Conservation (phyloP, 2,888 invertebrate species). For the Habrosyne pyritoides region DNA sequence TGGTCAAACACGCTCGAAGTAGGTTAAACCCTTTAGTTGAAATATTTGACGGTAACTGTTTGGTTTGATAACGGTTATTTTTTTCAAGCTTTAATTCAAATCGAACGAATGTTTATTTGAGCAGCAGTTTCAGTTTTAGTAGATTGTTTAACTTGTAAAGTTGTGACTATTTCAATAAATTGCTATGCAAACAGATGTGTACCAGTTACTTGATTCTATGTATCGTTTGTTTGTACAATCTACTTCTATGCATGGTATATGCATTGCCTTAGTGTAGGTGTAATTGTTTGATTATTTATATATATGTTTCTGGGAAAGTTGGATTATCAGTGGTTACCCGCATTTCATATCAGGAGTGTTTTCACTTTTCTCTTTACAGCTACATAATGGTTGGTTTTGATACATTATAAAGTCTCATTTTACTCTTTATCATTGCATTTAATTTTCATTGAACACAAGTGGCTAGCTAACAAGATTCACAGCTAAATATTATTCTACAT, state of each 20-base stretch:
- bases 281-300: background rate
- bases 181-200: background rate
- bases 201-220: background rate
- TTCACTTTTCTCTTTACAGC: background rate
- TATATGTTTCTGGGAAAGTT: background rate
- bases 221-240: background rate
- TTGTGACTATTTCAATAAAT: background rate
- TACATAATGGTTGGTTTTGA: no score
- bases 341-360: background rate
- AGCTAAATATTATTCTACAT: no score
- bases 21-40: constrained; percentile 60
- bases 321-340: background rate
- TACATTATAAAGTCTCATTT: no score
- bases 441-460: no score
- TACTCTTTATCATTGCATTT: no score
- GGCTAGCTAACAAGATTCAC: no score
- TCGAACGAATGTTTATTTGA: constrained; percentile 21
- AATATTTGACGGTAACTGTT: constrained; percentile 46
- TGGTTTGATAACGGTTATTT: constrained; percentile 32
- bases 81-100: constrained; percentile 17
- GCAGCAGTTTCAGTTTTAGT: constrained; percentile 15
- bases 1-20: constrained; percentile 57
- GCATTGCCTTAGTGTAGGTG: background rate
- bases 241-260: background rate
- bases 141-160: background rate